These are phyloP conservation scores for Reinhardtius hippoglossoides DNA, from an alignment of 2,113 vertebrate genomes.

Conservation along the genomic window DNA sequence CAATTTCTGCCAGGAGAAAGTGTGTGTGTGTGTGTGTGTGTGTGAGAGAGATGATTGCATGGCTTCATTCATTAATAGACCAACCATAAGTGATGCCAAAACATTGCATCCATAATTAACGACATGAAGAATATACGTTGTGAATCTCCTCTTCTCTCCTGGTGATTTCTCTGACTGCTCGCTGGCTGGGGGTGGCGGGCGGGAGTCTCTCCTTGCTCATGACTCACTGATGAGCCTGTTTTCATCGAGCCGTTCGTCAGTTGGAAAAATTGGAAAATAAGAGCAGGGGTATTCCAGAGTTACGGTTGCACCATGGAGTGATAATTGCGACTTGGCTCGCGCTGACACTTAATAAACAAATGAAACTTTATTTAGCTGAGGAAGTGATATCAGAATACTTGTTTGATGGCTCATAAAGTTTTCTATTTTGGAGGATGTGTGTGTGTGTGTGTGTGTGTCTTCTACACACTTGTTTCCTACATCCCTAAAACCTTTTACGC, in stretches of 20 bases:
- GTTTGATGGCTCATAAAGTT: slow-evolving; percentile 13
- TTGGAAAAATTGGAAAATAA: slow-evolving; percentile 63
- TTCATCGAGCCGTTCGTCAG: slow-evolving; percentile 48
- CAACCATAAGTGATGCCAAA: slow-evolving; percentile 24
- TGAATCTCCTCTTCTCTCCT: slow-evolving; percentile 1
- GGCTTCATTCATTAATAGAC: slow-evolving; percentile 45
- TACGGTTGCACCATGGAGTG: slow-evolving; percentile 50
- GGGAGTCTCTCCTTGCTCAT: slow-evolving; percentile 60
- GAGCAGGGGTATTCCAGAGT: slow-evolving; percentile 68
- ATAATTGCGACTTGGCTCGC: slow-evolving; percentile 67
- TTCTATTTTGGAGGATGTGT: not conserved
- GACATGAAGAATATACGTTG: slow-evolving; percentile 16
- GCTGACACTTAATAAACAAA: slow-evolving; percentile 41
- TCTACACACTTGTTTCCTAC: slow-evolving; percentile 51
- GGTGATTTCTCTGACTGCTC: slow-evolving; percentile 44
- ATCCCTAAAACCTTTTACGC: slow-evolving; percentile 14
- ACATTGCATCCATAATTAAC: slow-evolving; percentile 28
- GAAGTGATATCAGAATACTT: slow-evolving; percentile 58
- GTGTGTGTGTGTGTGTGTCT: not conserved
- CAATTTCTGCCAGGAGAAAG: slow-evolving; percentile 46
- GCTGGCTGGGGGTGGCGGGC: slow-evolving; percentile 49
- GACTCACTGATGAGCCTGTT: slow-evolving; percentile 68
- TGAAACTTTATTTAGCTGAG: slow-evolving; percentile 46
- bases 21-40: slow-evolving; percentile 4
- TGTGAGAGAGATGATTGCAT: slow-evolving; percentile 37